These are phyloP conservation scores for Piaya cayana DNA, from an alignment of 2,113 vertebrate species.

Conservation along the genomic window DNA sequence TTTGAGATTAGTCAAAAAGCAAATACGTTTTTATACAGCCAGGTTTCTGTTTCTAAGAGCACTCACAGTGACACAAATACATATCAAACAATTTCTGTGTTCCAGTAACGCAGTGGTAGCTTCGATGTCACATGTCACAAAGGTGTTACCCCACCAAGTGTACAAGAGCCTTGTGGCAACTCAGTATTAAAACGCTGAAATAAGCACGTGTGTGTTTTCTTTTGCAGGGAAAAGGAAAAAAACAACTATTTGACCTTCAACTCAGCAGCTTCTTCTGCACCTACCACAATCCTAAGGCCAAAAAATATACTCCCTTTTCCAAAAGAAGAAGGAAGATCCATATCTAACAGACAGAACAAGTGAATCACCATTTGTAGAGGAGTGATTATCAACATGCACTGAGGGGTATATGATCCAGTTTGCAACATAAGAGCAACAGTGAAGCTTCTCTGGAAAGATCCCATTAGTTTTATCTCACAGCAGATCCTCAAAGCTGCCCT, in stretches of 20 bases:
- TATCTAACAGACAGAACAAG: not conserved
- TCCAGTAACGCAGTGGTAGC: not conserved
- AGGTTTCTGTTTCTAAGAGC: not conserved
- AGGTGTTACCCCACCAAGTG: not conserved
- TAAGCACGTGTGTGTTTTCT: not conserved
- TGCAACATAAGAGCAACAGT: not conserved
- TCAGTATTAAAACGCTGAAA: not conserved
- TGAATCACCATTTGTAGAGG: not conserved
- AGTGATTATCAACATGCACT: not conserved
- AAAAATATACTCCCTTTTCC: not conserved
- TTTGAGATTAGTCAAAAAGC: not conserved
- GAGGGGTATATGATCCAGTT: not conserved
- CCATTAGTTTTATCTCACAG: not conserved
- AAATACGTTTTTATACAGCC: not conserved
- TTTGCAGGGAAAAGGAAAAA: not conserved
- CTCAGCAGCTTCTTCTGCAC: not conserved
- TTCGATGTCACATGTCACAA: not conserved
- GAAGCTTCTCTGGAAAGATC: not conserved
- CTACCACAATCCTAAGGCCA: not conserved
- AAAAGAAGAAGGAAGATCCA: not conserved
- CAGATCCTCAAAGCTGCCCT: conserved; percentile 30
- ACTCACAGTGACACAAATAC: not conserved
- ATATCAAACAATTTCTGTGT: not conserved
- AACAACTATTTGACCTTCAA: not conserved
- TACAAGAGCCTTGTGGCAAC: not conserved